phyloP scores from a whole-genome alignment of 2,888 invertebrate genomes.

The Sphecodes monilicornis region DNA sequence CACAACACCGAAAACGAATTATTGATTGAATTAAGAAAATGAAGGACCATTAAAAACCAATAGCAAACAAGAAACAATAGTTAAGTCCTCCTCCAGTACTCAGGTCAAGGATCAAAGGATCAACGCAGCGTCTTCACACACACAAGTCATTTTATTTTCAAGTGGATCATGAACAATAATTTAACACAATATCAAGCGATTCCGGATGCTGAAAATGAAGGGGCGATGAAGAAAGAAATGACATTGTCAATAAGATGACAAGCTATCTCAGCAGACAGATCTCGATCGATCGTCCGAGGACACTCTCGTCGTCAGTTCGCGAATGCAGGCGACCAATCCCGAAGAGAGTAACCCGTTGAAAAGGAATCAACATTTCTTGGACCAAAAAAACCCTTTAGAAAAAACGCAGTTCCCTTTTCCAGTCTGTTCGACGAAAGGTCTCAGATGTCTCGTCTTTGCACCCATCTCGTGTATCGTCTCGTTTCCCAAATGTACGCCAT shows the following conservation, averaged over 20 bases:
- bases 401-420: not conserved
- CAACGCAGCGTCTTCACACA: not conserved
- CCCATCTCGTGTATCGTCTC: not conserved
- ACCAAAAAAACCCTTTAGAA: too few species aligned
- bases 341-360: not conserved
- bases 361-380: not conserved
- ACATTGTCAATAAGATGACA: constrained; percentile 8
- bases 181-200: constrained; percentile 49
- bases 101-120: not conserved
- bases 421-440: constrained; percentile 14
- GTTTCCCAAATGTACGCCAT: constrained; percentile 21
- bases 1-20: too few species aligned
- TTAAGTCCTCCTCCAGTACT: too few species aligned
- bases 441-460: not conserved
- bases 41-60: too few species aligned
- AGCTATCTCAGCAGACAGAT: constrained; percentile 52
- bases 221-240: constrained; percentile 35
- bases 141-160: constrained; percentile 49
- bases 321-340: constrained; percentile 36
- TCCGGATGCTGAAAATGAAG: constrained; percentile 28
- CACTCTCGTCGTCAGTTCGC: constrained; percentile 39
- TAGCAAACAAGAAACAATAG: too few species aligned
- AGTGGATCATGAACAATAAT: constrained; percentile 56
- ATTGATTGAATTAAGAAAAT: too few species aligned
- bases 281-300: constrained; percentile 37